Evolutionary conservation across 92 coral and sea anemone species (phyloP), one percentile per base, ranked within the genome.

Genomic region (Epizoanthus scotinus): DNA sequence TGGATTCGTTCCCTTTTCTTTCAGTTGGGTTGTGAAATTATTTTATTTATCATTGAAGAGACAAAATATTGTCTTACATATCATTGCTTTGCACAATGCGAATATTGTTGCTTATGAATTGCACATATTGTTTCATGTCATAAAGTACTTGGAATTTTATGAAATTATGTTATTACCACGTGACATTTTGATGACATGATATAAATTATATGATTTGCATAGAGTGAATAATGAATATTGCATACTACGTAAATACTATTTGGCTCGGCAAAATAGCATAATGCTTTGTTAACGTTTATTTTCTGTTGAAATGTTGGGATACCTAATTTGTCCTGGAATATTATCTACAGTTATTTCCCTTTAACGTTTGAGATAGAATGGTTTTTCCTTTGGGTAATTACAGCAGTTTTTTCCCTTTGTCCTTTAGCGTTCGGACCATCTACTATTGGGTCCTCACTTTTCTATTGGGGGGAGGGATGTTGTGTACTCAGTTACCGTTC

Each of bases 341-440:
- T 60, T 60, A 60, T 60, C 65, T 60, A 60, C 65, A 60, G 65
- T 60, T 60, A 60, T 60, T 60, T 60, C 65, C 65, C 65, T 60
- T 60, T 60, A 60, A 6, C 19, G 65, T 60, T 60, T 60, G 65
- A 60, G 65, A 60, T 60, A 60, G 65, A 60, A 60, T 60, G 65
- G 65, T 60, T 60, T 60, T 60, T 60, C 65, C 65, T 6, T 60
- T 60, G 65, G 65, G 65, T 60, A 60, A 60, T 60, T 60, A 60
- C 65, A 60, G 65, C 65, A 60, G 65, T 60, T 60, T 3, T 60
- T 60, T 60, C 65, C 65, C 65, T 60, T 60, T 60, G 65, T 60
- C 65, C 36, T 4, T 31, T 31, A 31, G 36, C 36, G 36, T 31
- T 31, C 36, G 36, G 36, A 31, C 36, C 36, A 31, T 31, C 36